phyloP scores from a whole-genome alignment of 2,797 vertebrate species.

The Crocidura indochinensis region DNA sequence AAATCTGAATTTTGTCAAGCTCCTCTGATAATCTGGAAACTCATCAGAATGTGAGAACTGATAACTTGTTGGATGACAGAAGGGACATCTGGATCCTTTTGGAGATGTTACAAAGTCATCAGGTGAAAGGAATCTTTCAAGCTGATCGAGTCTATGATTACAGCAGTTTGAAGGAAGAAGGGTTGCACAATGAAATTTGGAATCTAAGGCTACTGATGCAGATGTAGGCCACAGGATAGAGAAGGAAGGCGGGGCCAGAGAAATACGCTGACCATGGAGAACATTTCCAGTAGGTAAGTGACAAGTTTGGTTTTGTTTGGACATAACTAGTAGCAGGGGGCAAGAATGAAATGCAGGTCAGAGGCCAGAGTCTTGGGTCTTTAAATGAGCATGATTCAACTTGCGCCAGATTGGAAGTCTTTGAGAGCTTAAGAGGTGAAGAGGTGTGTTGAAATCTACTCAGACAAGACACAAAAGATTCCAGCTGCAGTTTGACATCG shows the following conservation, averaged over 20 bases:
- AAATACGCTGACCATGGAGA: slow-evolving; percentile 36
- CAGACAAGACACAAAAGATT: slow-evolving; percentile 22
- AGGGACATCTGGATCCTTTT: neutral
- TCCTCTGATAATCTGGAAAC: neutral
- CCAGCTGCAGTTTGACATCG: neutral
- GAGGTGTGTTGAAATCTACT: neutral
- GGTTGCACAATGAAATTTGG: slow-evolving; percentile 21
- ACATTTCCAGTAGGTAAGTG: slow-evolving; percentile 25
- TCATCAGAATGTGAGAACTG: slow-evolving; percentile 43
- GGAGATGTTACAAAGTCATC: slow-evolving; percentile 2
- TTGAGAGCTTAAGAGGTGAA: neutral
- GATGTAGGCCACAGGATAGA: neutral
- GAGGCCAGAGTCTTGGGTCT: neutral
- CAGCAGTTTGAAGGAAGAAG: slow-evolving; percentile 3
- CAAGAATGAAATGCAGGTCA: slow-evolving; percentile 35
- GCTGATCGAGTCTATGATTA: neutral
- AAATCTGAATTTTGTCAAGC: neutral
- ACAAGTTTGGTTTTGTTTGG: slow-evolving; percentile 25
- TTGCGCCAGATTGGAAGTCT: slow-evolving; percentile 31
- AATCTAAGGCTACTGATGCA: neutral
- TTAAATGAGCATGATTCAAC: neutral
- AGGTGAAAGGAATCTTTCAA: neutral
- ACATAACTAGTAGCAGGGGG: neutral
- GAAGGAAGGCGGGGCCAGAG: slow-evolving; percentile 1
- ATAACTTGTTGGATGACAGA: neutral